phyloP scores from a whole-genome alignment of 1,140 invertebrate genomes.

The Maniola jurtina region DNA sequence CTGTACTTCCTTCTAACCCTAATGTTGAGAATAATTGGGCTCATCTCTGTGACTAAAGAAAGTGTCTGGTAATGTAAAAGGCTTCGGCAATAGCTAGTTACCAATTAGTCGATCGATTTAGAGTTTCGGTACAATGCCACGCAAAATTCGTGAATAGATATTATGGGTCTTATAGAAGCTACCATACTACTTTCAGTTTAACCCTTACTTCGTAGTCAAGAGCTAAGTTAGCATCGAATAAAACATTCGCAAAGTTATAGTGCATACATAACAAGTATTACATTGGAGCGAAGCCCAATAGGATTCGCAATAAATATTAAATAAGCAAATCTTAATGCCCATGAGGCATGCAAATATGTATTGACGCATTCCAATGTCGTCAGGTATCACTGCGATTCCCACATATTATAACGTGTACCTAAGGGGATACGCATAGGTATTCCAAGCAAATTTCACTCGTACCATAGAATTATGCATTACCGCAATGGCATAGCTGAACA shows the following conservation, averaged over 20 bases:
- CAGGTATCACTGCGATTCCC: slow-evolving; percentile 45
- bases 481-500: slow-evolving; percentile 48
- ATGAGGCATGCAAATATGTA: slow-evolving; percentile 46
- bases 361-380: slow-evolving; percentile 49
- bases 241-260: slow-evolving; percentile 15
- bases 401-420: slow-evolving; percentile 44
- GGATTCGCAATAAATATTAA: slow-evolving; percentile 34
- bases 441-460: slow-evolving; percentile 57
- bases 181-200: too few relatives aligned
- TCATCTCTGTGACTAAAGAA: too few relatives aligned
- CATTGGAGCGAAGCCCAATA: slow-evolving; percentile 22
- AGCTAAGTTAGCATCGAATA: too few relatives aligned
- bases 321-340: slow-evolving; percentile 42
- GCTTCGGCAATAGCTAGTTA: too few relatives aligned
- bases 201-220: too few relatives aligned
- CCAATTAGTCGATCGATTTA: too few relatives aligned
- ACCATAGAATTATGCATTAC: slow-evolving; percentile 65
- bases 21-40: too few relatives aligned
- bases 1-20: too few relatives aligned
- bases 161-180: too few relatives aligned
- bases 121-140: too few relatives aligned
- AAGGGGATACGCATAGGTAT: slow-evolving; percentile 36
- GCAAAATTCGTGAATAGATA: too few relatives aligned
- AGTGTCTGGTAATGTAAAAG: too few relatives aligned
- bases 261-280: slow-evolving; percentile 14